phyloP scores from a whole-genome alignment of 2,113 vertebrate species.

The Gadus macrocephalus region DNA sequence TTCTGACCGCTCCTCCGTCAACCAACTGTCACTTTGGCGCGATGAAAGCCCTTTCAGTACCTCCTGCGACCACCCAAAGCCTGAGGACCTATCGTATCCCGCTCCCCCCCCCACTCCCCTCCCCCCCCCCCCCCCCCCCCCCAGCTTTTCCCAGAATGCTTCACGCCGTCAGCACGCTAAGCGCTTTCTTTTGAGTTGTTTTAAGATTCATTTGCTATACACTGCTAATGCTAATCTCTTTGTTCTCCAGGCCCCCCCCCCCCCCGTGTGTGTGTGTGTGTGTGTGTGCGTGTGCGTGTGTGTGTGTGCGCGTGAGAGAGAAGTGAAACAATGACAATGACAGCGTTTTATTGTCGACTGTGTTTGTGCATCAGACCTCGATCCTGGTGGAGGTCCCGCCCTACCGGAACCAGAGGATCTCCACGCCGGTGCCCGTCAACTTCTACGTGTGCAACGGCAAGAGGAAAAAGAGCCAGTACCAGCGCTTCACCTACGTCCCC shows the following conservation, averaged over 20 bases:
- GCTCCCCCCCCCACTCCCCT: conserved; percentile 56
- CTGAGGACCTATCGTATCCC: conserved; percentile 23
- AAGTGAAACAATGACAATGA: too few species aligned
- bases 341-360: too few species aligned
- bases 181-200: too few species aligned
- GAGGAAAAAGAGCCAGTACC: conserved; percentile 94
- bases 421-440: conserved; percentile 87
- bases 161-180: too few species aligned
- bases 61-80: too few species aligned
- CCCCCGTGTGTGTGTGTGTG: conserved; percentile 15
- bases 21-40: conserved; percentile 34
- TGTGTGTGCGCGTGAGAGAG: too few species aligned
- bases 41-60: conserved; percentile 59
- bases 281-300: not conserved
- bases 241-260: not conserved
- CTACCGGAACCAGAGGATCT: conserved; percentile 89
- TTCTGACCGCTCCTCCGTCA: not conserved
- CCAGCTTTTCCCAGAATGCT: conserved; percentile 66
- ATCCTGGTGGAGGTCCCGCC: conserved; percentile 90
- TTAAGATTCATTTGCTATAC: too few species aligned
- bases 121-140: conserved; percentile 34
- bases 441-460: conserved; percentile 99
- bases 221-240: too few species aligned
- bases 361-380: conserved; percentile 69
- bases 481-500: conserved; percentile 95